These are phyloP conservation scores for Meliscaeva auricollis DNA, from an alignment of 2,888 invertebrate species.

Conservation along the genomic window DNA sequence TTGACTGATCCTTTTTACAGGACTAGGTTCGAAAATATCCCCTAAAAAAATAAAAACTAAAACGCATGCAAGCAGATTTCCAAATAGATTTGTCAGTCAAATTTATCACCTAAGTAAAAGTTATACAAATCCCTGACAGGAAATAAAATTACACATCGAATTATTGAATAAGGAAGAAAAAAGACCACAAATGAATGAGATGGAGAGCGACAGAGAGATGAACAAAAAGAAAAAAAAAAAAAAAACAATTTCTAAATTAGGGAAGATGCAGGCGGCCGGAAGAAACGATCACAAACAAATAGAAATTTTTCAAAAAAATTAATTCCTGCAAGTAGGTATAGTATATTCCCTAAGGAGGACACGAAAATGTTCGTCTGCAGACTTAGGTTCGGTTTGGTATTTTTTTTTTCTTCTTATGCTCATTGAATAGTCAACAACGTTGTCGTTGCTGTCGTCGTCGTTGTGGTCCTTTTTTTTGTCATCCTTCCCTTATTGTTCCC, in stretches of 20 bases:
- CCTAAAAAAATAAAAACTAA: conserved; percentile 6
- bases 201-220: neutral
- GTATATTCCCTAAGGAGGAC: conserved; percentile 63
- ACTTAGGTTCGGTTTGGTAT: conserved; percentile 3
- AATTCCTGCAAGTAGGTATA: conserved; percentile 44
- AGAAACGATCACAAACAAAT: conserved; percentile 74
- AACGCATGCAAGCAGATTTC: conserved; percentile 28
- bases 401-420: conserved; percentile 60
- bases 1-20: neutral
- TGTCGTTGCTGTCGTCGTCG: conserved; percentile 29
- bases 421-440: conserved; percentile 58
- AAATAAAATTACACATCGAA: conserved; percentile 62
- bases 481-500: conserved; percentile 65
- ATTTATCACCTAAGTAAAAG: conserved; percentile 65
- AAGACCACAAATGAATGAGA: neutral
- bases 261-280: conserved; percentile 76
- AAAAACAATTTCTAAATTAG: conserved; percentile 62
- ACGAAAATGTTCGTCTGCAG: conserved; percentile 54
- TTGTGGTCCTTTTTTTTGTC: conserved; percentile 52
- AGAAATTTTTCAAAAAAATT: conserved; percentile 54
- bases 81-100: conserved; percentile 70
- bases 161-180: neutral
- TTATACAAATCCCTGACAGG: conserved; percentile 64
- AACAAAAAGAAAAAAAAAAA: conserved; percentile 32
- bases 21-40: conserved; percentile 8